Conservation (phyloP, 2,113 vertebrate genomes). For the Delphinus delphis region DNA sequence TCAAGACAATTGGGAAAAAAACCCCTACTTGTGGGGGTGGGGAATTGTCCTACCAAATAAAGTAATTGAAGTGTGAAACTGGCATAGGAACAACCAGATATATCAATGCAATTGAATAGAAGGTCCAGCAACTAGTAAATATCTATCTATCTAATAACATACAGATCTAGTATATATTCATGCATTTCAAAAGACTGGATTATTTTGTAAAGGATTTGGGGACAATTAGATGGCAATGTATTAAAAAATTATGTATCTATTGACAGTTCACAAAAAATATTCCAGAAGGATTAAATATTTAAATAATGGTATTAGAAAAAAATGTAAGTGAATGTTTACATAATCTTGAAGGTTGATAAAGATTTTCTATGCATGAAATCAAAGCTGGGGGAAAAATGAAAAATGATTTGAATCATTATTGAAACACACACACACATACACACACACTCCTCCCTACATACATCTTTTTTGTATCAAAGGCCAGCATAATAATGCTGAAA, state of each 20-base stretch:
- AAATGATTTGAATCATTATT: background rate
- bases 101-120: background rate
- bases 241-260: background rate
- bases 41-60: background rate
- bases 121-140: background rate
- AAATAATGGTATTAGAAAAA: slow-evolving; percentile 29
- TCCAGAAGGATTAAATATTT: slow-evolving; percentile 17
- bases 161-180: background rate
- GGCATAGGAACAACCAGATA: background rate
- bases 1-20: background rate
- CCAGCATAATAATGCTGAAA: background rate
- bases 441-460: background rate
- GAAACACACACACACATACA: background rate
- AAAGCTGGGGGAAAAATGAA: background rate
- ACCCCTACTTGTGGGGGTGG: background rate
- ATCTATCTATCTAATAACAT: background rate
- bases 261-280: background rate
- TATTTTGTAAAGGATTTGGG: background rate
- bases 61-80: background rate
- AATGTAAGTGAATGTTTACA: background rate
- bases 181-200: background rate
- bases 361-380: background rate
- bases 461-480: background rate
- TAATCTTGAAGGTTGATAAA: background rate
- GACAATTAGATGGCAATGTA: background rate